phyloP scores from a whole-genome alignment of 2,888 invertebrate species.

The Emesis castigata region DNA sequence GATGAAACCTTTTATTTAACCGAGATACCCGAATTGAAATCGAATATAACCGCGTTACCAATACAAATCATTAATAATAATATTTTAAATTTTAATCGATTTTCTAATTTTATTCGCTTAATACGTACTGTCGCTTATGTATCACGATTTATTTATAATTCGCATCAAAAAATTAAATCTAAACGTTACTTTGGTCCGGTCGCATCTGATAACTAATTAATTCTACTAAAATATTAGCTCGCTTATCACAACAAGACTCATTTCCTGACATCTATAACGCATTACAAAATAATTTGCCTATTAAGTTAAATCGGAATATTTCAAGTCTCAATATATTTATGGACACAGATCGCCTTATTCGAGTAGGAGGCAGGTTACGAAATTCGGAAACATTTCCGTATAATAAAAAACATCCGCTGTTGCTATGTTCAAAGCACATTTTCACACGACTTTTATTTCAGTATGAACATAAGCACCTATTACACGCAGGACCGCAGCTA shows the following conservation, averaged over 20 bases:
- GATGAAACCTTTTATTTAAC: not conserved
- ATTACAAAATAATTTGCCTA: constrained; percentile 9
- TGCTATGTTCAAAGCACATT: constrained; percentile 6
- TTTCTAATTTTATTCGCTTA: constrained; percentile 15
- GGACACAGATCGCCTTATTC: not conserved
- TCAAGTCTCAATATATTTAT: constrained; percentile 21
- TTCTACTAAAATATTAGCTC: not conserved
- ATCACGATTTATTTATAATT: constrained; percentile 43
- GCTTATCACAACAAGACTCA: constrained; percentile 9
- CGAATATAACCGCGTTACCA: not conserved
- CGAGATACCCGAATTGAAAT: not conserved
- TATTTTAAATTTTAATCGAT: constrained; percentile 23
- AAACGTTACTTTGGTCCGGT: not conserved
- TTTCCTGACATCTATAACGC: constrained; percentile 23
- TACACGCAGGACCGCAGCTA: constrained; percentile 45
- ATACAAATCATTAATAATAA: not conserved
- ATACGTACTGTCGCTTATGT: constrained; percentile 29
- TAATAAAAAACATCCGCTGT: not conserved
- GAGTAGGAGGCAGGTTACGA: not conserved
- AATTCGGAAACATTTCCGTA: not conserved
- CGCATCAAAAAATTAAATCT: not conserved
- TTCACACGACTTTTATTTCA: constrained; percentile 15
- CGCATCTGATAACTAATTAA: not conserved
- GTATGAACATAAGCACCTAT: not conserved
- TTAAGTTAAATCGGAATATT: not conserved